Percentiles rank a stretch among this genome's conserved stretches.
These are phyloP conservation scores for Pristionchus japonicus DNA, from an alignment of 2,888 invertebrate genomes.

Conservation along the genomic window DNA sequence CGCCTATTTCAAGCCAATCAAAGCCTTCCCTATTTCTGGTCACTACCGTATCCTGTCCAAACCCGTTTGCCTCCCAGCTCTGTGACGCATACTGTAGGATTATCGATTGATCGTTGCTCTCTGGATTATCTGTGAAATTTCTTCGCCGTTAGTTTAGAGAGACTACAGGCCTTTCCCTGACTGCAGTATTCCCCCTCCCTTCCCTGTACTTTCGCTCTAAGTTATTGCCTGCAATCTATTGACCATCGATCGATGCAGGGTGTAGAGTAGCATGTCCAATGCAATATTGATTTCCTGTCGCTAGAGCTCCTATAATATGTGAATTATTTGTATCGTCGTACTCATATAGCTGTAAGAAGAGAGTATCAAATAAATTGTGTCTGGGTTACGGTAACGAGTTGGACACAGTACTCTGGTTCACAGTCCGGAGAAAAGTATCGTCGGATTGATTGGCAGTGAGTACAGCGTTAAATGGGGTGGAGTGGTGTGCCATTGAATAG, in stretches of 20 bases:
- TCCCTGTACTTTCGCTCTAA: conserved; percentile 33
- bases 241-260: not conserved
- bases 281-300: conserved; percentile 5
- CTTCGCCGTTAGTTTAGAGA: too few relatives aligned
- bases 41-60: not conserved
- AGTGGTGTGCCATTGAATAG: too few relatives aligned
- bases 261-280: conserved; percentile 25
- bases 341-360: conserved; percentile 10
- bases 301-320: conserved; percentile 3
- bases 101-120: not conserved
- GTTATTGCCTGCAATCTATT: conserved; percentile 5
- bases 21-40: not conserved
- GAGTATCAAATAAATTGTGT: conserved; percentile 23
- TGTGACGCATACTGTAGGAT: not conserved
- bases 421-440: not conserved
- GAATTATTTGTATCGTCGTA: not conserved
- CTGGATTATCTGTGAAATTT: too few relatives aligned
- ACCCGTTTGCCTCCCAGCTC: not conserved
- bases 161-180: not conserved
- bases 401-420: not conserved
- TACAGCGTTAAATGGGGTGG: too few relatives aligned
- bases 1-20: not conserved
- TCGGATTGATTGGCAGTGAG: too few relatives aligned
- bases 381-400: conserved; percentile 24
- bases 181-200: not conserved